Conservation (phyloP, 2,797 vertebrate species). For the Periparus ater region DNA sequence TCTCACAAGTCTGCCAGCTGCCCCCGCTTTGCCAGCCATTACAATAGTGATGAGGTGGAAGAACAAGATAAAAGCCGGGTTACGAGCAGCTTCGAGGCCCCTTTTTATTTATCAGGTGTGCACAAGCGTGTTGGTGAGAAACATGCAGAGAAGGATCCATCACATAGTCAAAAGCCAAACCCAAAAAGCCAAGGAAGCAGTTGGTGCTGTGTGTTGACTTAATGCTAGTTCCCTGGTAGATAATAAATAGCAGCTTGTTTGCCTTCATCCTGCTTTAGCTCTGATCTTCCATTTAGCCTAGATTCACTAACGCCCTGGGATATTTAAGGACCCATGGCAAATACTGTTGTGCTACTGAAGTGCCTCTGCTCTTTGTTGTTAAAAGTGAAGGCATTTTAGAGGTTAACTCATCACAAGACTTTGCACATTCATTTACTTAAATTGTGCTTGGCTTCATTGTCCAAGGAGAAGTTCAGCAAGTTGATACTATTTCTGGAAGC, state of each 20-base stretch:
- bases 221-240: neutral
- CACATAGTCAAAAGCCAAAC: neutral
- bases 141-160: neutral
- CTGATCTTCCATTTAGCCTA: slow-evolving; percentile 16
- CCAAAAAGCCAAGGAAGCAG: neutral
- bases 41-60: slow-evolving; percentile 79
- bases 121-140: slow-evolving; percentile 43
- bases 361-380: slow-evolving; percentile 25
- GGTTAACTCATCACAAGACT: neutral
- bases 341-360: neutral
- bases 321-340: neutral
- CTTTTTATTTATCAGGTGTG: slow-evolving; percentile 83
- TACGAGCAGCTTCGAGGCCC: slow-evolving; percentile 66
- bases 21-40: slow-evolving; percentile 78
- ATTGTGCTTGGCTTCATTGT: neutral
- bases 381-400: slow-evolving; percentile 34
- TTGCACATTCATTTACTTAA: slow-evolving; percentile 20
- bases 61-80: slow-evolving; percentile 79
- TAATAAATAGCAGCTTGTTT: neutral
- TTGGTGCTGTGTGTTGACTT: slow-evolving; percentile 74
- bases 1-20: slow-evolving; percentile 52
- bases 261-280: slow-evolving; percentile 15
- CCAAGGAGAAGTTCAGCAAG: neutral
- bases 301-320: neutral
- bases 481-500: slow-evolving; percentile 9